Evolutionary conservation across 2,888 invertebrate genomes (phyloP).

Genomic region (Ophioninae sp.): DNA sequence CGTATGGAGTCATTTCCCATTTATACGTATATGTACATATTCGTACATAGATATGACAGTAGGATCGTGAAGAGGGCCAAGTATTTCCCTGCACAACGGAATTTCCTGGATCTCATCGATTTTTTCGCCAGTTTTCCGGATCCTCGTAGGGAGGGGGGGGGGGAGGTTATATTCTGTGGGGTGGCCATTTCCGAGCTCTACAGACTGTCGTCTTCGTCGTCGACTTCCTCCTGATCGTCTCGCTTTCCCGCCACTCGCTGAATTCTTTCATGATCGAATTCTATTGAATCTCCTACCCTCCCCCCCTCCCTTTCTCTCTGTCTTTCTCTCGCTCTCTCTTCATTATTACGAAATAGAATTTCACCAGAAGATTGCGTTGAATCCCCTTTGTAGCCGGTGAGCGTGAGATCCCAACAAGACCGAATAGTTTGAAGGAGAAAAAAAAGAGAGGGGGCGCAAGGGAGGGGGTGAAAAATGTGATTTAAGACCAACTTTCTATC

Average conservation of each 20-base stretch:
- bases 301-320: no score
- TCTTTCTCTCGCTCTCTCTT: constrained; percentile 38
- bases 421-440: constrained; percentile 41
- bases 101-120: constrained; percentile 60
- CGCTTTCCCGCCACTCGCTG: constrained; percentile 60
- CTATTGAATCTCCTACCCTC: constrained; percentile 55
- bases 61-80: constrained; percentile 48
- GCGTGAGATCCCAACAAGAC: constrained; percentile 34
- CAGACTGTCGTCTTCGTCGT: constrained; percentile 27
- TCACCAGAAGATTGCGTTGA: constrained; percentile 61
- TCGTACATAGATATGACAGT: constrained; percentile 19
- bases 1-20: background rate
- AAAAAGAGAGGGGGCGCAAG: constrained; percentile 34
- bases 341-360: constrained; percentile 66
- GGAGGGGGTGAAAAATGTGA: constrained; percentile 53
- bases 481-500: constrained; percentile 46
- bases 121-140: constrained; percentile 55
- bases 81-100: constrained; percentile 59
- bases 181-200: constrained; percentile 8
- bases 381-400: constrained; percentile 58
- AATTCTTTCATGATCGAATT: constrained; percentile 65
- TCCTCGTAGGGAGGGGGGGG: background rate
- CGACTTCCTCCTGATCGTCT: constrained; percentile 46
- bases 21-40: background rate
- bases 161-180: constrained; percentile 8